Evolutionary conservation across 1,140 invertebrate genomes (phyloP), one percentile per base, ranked within the genome.

Genomic region (Pachypeltis micranthus): DNA sequence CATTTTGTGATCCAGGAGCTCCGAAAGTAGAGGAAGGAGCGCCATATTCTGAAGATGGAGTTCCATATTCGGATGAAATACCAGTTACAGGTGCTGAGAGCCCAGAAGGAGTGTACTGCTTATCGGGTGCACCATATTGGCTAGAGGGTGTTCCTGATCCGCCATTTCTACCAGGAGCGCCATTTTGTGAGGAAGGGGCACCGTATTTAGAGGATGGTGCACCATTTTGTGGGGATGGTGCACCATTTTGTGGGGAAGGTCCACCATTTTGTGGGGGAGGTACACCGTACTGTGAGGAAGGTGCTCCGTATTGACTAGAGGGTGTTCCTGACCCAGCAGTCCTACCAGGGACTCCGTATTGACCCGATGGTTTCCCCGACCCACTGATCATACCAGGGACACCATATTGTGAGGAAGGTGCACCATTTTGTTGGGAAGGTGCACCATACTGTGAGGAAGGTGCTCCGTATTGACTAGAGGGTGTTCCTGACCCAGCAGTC

Each of bases 191-290:
- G 7, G 2, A 1, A 19, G 62, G 62, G 4, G 62, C 62, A 2
- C 62, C 62, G 39, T 63, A 63, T 26, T 58, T 31, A 19, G 29
- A 44, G 1, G 62, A 63, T 7, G 62, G 62, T 29, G 51, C 21
- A 4, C 61, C 61, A 21, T 16, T 16, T 10, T 7, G 16, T 39
- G 7, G 7, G 21, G 54, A 24, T 7, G 62, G 55, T 4, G 62
- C 39, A 19, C 62, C 62, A 19, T 62, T 54, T 44, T 62, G 61
- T n/a, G 55, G 39, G n/a, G 62, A 63, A 3, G 62, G 62, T 21
- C 51, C 47, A 10, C 59, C 59, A n/a, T n/a, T n/a, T n/a, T n/a
- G n/a, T n/a, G n/a, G n/a, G n/a, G n/a, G n/a, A n/a, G n/a, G n/a
- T n/a, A n/a, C n/a, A 44, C 21, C 31, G 26, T 24, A 2, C 54